Percentiles rank a stretch among this genome's conserved stretches.
These are phyloP conservation scores for Trichosurus vulpecula DNA, from an alignment of 2,797 vertebrate genomes.

Conservation along the genomic window DNA sequence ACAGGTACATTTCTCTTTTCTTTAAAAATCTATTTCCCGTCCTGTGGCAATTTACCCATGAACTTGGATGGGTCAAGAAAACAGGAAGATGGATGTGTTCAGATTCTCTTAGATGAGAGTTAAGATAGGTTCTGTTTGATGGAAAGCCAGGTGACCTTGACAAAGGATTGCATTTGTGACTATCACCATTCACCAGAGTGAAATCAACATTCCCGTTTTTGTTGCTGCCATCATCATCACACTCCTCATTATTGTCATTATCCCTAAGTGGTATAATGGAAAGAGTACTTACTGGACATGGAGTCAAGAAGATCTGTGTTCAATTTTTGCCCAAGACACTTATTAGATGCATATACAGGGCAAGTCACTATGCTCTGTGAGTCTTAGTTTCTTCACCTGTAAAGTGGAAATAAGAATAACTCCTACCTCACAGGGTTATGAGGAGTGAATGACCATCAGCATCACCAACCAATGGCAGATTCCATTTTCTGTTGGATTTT, in stretches of 20 bases:
- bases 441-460: background rate
- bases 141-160: background rate
- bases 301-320: background rate
- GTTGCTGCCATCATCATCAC: background rate
- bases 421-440: background rate
- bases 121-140: background rate
- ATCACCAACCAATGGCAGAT: background rate
- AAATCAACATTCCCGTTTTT: background rate
- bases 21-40: background rate
- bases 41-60: background rate
- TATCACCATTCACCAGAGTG: background rate
- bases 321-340: background rate
- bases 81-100: background rate
- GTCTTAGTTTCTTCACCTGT: background rate
- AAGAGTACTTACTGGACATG: background rate
- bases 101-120: background rate
- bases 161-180: background rate
- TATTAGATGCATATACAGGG: background rate
- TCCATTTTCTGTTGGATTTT: background rate
- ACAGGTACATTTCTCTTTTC: background rate
- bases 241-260: background rate
- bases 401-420: background rate
- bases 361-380: background rate
- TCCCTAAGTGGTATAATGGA: background rate
- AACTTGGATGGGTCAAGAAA: background rate